Base-by-base conservation (phyloP, 2,797 vertebrate genomes). In the Micropoecilia bifurca region DNA sequence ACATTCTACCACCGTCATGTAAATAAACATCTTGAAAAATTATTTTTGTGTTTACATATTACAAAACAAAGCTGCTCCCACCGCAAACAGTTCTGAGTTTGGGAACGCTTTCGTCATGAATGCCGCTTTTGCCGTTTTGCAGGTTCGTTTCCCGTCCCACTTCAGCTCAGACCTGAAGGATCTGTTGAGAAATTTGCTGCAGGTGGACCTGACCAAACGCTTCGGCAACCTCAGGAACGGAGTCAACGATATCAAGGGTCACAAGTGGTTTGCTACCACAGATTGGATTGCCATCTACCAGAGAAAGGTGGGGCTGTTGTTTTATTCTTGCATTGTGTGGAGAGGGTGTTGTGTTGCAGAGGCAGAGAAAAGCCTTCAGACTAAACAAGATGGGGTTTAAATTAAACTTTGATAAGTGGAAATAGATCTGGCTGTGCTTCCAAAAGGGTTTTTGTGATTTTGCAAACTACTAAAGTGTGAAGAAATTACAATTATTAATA, bases 231-330 rank as follows among this genome's bases (percentile, higher is more conserved):
- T 99, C 89, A 99, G 99, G 96, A 99, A 99, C 6, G 99, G 98
- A 82, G 99, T 99, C 94, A 99, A 97, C 69, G 99, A 99, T 94
- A 99, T 99, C 95, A 99, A 99, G 94, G 97, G 97, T 90, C 99
- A 99, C 96, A 99, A 99, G 94, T 99, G 99, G 99, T 99, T 99
- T 89, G 97, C 98, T 87, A 99, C 99, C 89, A 99, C 98, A 48
- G 99, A 99, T 91, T 99, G 99, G 99, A 99, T 99, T 83, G 98
- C 99, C 90, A 98, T 99, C 96, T 99, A 99, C 96, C 98, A 99
- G 97, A 97, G 97, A 90, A 99, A 99, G 97, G 98, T 99, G 95
- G 39, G 36, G 30, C 22, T 50, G 8, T 22, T 28, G 16, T 28
- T 2, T 10, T 2, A 48, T 25, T 25, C 39, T 22, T n/a, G 16